These are phyloP conservation scores for Aepyceros melampus DNA, from an alignment of 2,113 vertebrate genomes.

Conservation along the genomic window DNA sequence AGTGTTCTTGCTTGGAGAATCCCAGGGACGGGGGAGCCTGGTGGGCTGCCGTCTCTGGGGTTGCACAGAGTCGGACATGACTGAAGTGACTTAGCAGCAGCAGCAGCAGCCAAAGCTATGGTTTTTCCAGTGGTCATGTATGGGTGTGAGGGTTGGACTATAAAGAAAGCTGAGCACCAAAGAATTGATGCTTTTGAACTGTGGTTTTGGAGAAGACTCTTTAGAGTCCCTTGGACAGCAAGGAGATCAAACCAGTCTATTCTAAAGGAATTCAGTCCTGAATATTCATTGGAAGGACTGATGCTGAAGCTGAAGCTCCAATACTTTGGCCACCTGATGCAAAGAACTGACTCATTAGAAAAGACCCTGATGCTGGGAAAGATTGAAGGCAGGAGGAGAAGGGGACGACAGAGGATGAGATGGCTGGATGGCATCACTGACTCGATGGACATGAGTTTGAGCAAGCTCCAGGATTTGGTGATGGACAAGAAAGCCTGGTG, in stretches of 20 bases:
- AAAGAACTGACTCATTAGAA: neutral
- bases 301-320: neutral
- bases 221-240: neutral
- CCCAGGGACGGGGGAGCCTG: too few relatives aligned
- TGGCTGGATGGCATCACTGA: neutral
- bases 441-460: neutral
- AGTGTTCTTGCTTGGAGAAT: too few relatives aligned
- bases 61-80: accelerated
- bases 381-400: neutral
- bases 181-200: neutral
- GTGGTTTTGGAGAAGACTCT: neutral
- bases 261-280: neutral
- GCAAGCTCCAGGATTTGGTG: neutral
- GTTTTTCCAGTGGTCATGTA: neutral
- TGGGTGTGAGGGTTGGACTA: neutral
- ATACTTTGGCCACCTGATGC: neutral
- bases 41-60: too few relatives aligned
- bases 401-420: neutral
- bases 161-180: neutral
- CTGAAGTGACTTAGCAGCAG: too few relatives aligned
- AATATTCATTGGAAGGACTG: neutral
- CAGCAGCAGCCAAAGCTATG: too few relatives aligned
- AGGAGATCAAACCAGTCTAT: neutral
- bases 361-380: neutral
- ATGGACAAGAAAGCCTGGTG: neutral